Percentiles rank a stretch among this genome's conserved stretches.
These are phyloP conservation scores for Augiades crinisus DNA, from an alignment of 2,888 invertebrate genomes.

Conservation along the genomic window DNA sequence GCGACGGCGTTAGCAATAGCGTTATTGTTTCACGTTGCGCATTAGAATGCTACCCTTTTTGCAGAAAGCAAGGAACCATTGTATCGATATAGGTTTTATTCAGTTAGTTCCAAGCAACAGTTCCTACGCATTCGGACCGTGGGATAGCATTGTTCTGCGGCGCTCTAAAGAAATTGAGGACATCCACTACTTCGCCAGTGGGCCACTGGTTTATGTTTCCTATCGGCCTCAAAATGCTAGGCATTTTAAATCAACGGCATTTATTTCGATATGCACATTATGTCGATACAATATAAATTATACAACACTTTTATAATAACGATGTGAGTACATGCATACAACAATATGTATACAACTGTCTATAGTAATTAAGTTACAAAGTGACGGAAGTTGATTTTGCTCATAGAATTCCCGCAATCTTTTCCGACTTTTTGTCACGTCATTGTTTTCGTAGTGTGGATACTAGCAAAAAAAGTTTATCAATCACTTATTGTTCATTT, in stretches of 20 bases:
- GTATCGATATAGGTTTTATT: conserved; percentile 17
- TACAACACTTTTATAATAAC: no score
- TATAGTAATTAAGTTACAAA: neutral
- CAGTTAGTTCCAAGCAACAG: conserved; percentile 5
- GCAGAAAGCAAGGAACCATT: conserved; percentile 31
- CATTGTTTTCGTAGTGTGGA: conserved; percentile 5
- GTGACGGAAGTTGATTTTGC: neutral
- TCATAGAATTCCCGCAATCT: neutral
- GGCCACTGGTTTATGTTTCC: conserved; percentile 11
- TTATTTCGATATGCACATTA: no score
- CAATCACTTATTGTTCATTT: neutral
- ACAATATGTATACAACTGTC: no score
- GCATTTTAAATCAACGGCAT: neutral
- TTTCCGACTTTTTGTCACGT: neutral
- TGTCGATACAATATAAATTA: no score
- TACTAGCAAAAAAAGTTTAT: neutral
- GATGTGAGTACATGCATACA: no score
- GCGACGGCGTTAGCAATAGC: conserved; percentile 36
- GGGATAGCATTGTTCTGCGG: conserved; percentile 42
- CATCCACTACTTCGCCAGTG: conserved; percentile 28
- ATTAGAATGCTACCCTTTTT: conserved; percentile 50
- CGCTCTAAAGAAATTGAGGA: conserved; percentile 45
- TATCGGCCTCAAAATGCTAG: neutral
- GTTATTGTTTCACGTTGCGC: conserved; percentile 44
- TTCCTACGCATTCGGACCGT: conserved; percentile 42